Base-by-base conservation (phyloP, 2,888 invertebrate species). In the Zaprionus obscuricornis region DNA sequence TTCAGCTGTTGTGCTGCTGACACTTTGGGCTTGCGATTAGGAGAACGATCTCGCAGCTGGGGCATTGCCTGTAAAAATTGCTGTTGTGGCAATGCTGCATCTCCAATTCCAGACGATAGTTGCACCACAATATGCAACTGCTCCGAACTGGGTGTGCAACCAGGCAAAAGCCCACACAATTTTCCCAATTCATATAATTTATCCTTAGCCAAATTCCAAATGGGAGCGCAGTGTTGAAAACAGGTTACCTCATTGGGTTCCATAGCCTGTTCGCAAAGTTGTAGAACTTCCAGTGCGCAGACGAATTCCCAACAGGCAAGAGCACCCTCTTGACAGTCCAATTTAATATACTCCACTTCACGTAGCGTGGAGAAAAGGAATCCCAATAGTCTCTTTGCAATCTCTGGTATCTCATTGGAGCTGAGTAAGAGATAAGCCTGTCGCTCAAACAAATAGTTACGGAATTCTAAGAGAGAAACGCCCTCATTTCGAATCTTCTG, bases 271-370 rank as follows among this genome's bases (percentile, higher is more conserved):
- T 96, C 95, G 88, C 97, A 97, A 1, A 95, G 94, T 42, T 95
- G 93, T 47, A 98, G 90, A 1, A 97, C 96, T 90, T 98, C 98
- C 57, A 97, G 92, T 60, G 96, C 96, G 58, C 97, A 97, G 0
- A 98, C 92, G 86, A 97, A 97, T 55, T 97, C 94, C 98, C 98
- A 98, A 88, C 97, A 97, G 22, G 96, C 94, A 1, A 96, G 92
- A 0, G 97, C 96, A 26, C 98, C 98, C 13, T 94, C 93, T 18
- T 96, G 95, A 49, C 94, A 92, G 40, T 92, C 92, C 16, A 97
- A 93, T 87, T 96, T 96, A 13, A 98, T 91, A 27, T 97, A 92
- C 17, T 93, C 92, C 42, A 98, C 90, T 90, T 98, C 98, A 46
- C 96, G 94, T 29, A 97, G 91, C 33, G 96, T 96, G 68, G 96